Percentiles rank a stretch among this genome's conserved stretches.
phyloP scores from a whole-genome alignment of 2,113 vertebrate species.

The Myotis brandtii region DNA sequence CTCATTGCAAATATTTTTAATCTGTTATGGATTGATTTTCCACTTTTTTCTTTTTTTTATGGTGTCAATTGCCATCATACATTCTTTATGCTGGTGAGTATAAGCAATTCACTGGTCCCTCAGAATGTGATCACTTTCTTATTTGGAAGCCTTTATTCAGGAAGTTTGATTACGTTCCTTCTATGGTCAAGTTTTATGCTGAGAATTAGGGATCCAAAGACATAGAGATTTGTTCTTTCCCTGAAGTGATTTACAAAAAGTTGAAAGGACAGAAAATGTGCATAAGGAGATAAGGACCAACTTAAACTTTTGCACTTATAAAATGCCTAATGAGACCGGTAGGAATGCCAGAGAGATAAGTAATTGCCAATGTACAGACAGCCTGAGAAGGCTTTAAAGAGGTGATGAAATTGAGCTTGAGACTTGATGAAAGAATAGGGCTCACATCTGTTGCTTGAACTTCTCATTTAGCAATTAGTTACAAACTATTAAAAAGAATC shows the following conservation, averaged over 20 bases:
- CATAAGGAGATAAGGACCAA: background rate
- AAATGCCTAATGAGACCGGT: background rate
- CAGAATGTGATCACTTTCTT: background rate
- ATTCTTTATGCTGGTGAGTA: background rate
- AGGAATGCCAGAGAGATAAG: background rate
- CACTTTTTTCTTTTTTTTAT: background rate
- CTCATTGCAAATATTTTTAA: background rate
- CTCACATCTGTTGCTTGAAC: background rate
- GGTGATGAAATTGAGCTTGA: background rate
- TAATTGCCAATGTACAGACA: background rate
- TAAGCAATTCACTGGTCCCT: background rate
- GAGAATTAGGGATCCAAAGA: background rate
- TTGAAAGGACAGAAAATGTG: background rate
- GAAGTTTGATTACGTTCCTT: slow-evolving; percentile 3
- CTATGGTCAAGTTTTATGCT: background rate
- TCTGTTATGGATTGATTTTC: background rate
- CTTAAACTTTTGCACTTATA: background rate
- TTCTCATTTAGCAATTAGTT: slow-evolving; percentile 20
- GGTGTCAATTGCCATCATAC: background rate
- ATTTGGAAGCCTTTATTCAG: slow-evolving; percentile 22
- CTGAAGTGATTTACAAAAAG: slow-evolving; percentile 20
- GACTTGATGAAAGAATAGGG: background rate
- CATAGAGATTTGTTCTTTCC: background rate
- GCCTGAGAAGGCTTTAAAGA: background rate
- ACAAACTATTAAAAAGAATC: background rate